Base-by-base conservation (phyloP, 2,797 vertebrate genomes). In the Pristis pectinata region DNA sequence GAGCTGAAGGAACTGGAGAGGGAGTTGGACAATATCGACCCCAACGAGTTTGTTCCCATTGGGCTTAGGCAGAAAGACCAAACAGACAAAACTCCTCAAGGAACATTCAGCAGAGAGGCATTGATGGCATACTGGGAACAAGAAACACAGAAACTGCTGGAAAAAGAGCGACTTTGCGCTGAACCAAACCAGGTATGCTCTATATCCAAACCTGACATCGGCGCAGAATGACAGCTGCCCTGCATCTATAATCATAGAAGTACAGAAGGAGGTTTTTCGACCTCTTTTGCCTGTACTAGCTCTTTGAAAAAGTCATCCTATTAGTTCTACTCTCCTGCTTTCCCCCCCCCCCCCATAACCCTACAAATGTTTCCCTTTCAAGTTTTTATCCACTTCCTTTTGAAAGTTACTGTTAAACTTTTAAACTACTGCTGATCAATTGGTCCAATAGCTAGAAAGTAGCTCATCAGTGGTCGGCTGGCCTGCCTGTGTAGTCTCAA, bases 51-150 rank as follows among this genome's bases (percentile, higher is more conserved):
- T 83, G 98, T 99, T 17, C 99, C 99, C 0, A 98, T 98, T 95
- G 99, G 99, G 94, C 97, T 98, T 9, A 97, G 98, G 95, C 99
- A 99, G 96, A 98, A 98, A 95, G 98, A 99, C 95, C 98, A 99
- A 96, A 99, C 99, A 0, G 98, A 98, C 96, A 99, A 99, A 97
- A 98, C 98, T 13, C 98, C 98, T 0, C 99, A 98, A 0, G 98
- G 98, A 77, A 99, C 98, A 0, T 99, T 99, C 97, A 99, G 98
- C 97, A 97, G 98, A 95, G 98, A 99, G 95, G 98, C 98, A 0
- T 96, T 99, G 95, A 98, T 98, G 97, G 98, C 98, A 95, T 99
- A 99, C 67, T 99, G 99, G 99, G 99, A 99, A 96, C 98, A 97
- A 10, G 99, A 99, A 96, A 99, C 98, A 0, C 97, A 96, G 10